Evolutionary conservation across 1,140 invertebrate species (phyloP), one percentile per base, ranked within the genome.

Genomic region (Tetranychus cinnabarinus): DNA sequence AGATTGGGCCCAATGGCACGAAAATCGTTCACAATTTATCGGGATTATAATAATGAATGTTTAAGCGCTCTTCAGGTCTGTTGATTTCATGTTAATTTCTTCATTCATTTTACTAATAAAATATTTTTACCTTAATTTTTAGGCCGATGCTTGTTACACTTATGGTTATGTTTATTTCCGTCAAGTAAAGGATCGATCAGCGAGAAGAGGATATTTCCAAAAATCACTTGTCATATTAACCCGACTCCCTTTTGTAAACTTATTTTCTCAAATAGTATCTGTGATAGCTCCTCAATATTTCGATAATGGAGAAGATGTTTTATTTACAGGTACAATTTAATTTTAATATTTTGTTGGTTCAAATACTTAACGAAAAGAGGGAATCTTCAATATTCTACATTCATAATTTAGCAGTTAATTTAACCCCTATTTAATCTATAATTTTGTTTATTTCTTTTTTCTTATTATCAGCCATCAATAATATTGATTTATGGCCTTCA

Each of bases 161-260:
- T 96, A 88, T 82, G 95, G 93, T 56, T 98, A 88, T 77, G 93
- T 97, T 8, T 97, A 96, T 74, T 99, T 98, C 74, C 79, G 95
- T 12, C 68, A 69, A 65, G 90, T 93, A 36, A 93, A 93, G 72
- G 92, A 98, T 76, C 78, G 85, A 33, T 80, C 83, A 52, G 77
- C 97, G 66, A 85, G 90, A 46, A 79, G 95, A 69, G 95, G 95
- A 59, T 99, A 98, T 74, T 97, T 97, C 75, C 95, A 98, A 75
- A 98, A 98, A 82, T 97, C 92, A 72, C 81, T 99, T 63, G 90
- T 99, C 58, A 78, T 99, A 63, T 76, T 98, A 58, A 85, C 87
- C 33, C 80, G 83, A 65, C 77, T 97, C 68, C 95, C 93, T 60
- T 90, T 97, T 72, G 81, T 93, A 58, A 88, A 88, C 74, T 76